Evolutionary conservation across 2,113 vertebrate genomes (phyloP).

Genomic region (Tupaia chinensis): DNA sequence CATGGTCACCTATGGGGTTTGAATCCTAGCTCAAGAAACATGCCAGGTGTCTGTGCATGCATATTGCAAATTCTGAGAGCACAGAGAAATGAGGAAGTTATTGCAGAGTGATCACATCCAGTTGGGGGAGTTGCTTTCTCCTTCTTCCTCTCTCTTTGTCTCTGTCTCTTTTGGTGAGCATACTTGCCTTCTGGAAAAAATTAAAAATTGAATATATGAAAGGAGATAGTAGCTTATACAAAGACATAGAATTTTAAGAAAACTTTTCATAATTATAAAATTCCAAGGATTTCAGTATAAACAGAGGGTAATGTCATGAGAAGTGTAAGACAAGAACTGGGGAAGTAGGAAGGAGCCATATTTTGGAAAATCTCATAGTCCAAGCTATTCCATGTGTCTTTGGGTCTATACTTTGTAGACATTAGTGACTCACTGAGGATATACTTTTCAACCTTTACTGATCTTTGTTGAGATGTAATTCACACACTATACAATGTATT

Average conservation of each 20-base stretch:
- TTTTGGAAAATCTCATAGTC: not conserved
- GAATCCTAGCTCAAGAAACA: too few species aligned
- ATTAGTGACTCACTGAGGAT: not conserved
- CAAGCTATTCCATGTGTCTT: not conserved
- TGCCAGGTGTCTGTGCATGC: too few species aligned
- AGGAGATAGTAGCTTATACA: not conserved
- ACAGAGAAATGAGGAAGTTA: too few species aligned
- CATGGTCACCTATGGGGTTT: too few species aligned
- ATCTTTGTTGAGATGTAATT: not conserved
- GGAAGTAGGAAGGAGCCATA: not conserved
- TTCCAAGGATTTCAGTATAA: not conserved
- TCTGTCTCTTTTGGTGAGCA: too few species aligned
- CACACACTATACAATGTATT: too few species aligned
- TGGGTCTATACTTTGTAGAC: not conserved
- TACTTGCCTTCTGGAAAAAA: too few species aligned
- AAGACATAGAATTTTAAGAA: not conserved
- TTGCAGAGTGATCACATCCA: too few species aligned
- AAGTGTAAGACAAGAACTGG: not conserved
- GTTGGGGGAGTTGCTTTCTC: too few species aligned
- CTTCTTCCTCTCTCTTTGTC: too few species aligned
- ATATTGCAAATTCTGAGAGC: too few species aligned
- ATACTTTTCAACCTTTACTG: not conserved
- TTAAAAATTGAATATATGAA: too few species aligned
- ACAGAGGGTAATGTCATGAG: not conserved
- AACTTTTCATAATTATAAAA: not conserved